Conservation (phyloP, 2,797 vertebrate genomes). For the Characodon lateralis region DNA sequence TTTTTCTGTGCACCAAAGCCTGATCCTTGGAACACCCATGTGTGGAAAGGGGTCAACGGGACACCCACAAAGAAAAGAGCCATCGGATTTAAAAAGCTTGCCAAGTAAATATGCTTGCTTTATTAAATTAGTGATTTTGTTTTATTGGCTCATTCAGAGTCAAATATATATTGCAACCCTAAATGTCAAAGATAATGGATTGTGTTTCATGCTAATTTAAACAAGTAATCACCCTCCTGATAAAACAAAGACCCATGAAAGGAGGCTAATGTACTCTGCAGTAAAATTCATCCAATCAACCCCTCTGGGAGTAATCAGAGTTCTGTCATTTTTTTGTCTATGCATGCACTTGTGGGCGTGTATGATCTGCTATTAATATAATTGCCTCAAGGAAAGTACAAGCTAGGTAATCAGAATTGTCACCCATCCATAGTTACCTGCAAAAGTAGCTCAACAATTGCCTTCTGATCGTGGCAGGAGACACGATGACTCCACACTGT, state of each 20-base stretch:
- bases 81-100: conserved; percentile 98
- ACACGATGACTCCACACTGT: conserved; percentile 8
- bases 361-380: conserved; percentile 69
- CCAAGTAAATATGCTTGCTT: conserved; percentile 86
- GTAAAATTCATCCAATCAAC: conserved; percentile 73
- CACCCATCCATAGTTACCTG: conserved; percentile 41
- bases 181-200: conserved; percentile 37
- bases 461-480: conserved; percentile 5
- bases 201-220: conserved; percentile 24
- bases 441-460: conserved; percentile 31
- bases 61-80: conserved; percentile 96
- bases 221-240: conserved; percentile 40
- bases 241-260: conserved; percentile 46
- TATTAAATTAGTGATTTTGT: not conserved
- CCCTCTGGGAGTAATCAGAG: conserved; percentile 74
- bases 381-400: conserved; percentile 73
- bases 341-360: conserved; percentile 19
- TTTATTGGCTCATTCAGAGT: conserved; percentile 4
- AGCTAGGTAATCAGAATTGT: conserved; percentile 71
- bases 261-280: conserved; percentile 44
- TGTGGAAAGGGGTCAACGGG: conserved; percentile 97
- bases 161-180: not conserved
- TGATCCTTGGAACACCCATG: conserved; percentile 93
- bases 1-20: conserved; percentile 70
- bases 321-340: conserved; percentile 42